phyloP scores from a whole-genome alignment of 2,888 invertebrate genomes.

The Nomada fabriciana region DNA sequence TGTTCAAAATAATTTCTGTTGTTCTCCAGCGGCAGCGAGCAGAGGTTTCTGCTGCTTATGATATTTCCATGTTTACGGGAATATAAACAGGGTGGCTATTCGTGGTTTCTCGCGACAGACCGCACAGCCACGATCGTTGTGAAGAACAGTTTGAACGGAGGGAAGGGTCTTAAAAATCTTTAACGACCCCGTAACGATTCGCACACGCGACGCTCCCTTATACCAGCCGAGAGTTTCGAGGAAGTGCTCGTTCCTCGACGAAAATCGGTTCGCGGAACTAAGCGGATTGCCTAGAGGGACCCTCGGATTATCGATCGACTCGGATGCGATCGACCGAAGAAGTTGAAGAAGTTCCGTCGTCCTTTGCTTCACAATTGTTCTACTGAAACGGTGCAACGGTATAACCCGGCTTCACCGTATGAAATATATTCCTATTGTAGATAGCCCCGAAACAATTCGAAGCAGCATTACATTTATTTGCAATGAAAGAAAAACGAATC shows the following conservation, averaged over 20 bases:
- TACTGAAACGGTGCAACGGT: too few relatives aligned
- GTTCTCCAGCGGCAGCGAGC: neutral
- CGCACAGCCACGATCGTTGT: neutral
- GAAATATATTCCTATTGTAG: too few relatives aligned
- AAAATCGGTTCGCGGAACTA: neutral
- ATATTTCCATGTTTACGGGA: conserved; percentile 29
- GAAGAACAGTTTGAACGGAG: neutral
- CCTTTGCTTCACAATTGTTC: neutral
- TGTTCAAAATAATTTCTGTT: neutral
- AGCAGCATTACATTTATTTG: too few relatives aligned
- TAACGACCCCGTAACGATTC: conserved; percentile 2
- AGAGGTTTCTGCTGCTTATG: neutral
- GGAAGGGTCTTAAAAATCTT: conserved; percentile 14
- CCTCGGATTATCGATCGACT: conserved; percentile 8
- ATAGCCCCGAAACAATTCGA: too few relatives aligned
- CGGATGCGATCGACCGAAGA: neutral
- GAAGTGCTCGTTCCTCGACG: neutral
- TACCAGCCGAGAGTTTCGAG: conserved; percentile 5
- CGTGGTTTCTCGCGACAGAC: neutral
- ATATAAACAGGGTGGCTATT: conserved; percentile 25
- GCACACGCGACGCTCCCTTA: conserved; percentile 23
- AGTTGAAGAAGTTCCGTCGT: neutral
- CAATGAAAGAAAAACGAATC: too few relatives aligned
- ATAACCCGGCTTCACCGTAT: too few relatives aligned
- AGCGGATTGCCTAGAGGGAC: too few relatives aligned